Evolutionary conservation across 1,140 invertebrate genomes (phyloP).

Genomic region (Formica exsecta): DNA sequence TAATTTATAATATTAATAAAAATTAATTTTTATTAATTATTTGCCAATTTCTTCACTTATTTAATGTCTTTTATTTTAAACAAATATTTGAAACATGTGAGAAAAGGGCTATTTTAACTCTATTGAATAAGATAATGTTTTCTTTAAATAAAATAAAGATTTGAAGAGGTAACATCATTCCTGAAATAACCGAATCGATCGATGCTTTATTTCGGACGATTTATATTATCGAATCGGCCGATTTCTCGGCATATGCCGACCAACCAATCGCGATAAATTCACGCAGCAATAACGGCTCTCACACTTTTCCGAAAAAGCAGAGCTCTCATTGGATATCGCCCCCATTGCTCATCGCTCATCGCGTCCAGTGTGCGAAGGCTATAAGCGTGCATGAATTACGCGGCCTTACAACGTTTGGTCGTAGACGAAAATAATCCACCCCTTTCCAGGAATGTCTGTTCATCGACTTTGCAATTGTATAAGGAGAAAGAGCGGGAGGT

Average conservation of each 20-base stretch:
- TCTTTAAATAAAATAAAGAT: background rate
- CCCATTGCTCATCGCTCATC: no score
- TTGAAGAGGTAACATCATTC: background rate
- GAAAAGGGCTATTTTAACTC: background rate
- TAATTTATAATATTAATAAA: no score
- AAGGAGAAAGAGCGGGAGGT: background rate
- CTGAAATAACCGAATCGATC: conserved; percentile 9
- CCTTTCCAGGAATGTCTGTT: conserved; percentile 30
- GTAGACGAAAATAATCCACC: conserved; percentile 32
- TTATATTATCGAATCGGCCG: background rate
- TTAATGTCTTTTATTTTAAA: background rate
- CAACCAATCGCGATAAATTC: conserved; percentile 38
- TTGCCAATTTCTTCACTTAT: no score
- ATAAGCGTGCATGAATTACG: conserved; percentile 25
- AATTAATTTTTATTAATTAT: no score
- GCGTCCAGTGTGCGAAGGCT: no score
- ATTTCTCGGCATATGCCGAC: conserved; percentile 3
- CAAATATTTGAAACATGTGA: conserved; percentile 1
- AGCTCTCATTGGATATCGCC: no score
- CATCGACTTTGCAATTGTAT: conserved; percentile 2
- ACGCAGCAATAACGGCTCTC: background rate
- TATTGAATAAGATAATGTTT: background rate
- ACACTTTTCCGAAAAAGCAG: no score
- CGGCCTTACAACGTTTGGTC: conserved; percentile 30
- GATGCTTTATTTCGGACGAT: background rate